Evolutionary conservation across 2,888 invertebrate species (phyloP).

Genomic region (Horisme vitalbata): DNA sequence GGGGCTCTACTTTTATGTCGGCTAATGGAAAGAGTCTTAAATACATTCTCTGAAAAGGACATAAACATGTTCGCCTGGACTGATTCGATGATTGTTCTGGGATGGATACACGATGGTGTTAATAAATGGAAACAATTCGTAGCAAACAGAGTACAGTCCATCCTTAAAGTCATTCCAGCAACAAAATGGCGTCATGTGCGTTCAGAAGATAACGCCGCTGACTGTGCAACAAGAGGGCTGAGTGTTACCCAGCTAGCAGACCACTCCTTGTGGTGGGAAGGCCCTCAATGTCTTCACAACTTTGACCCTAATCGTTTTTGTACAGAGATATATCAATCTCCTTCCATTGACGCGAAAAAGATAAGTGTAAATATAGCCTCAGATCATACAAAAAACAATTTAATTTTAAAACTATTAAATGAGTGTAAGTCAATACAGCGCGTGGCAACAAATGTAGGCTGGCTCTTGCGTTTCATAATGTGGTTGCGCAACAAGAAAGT

Average conservation of each 20-base stretch:
- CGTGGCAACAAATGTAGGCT: too few relatives aligned
- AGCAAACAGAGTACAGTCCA: constrained; percentile 10
- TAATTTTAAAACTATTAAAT: too few relatives aligned
- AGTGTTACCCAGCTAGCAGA: neutral
- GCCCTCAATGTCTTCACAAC: neutral
- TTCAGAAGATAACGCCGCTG: neutral
- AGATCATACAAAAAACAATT: too few relatives aligned
- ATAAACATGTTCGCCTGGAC: constrained; percentile 5
- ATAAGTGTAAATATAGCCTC: too few relatives aligned
- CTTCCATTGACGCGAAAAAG: too few relatives aligned
- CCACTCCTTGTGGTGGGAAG: neutral
- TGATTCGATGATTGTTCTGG: constrained; percentile 13
- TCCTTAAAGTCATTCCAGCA: constrained; percentile 3
- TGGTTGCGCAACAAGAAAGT: too few relatives aligned
- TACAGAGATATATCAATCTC: too few relatives aligned
- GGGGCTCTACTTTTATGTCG: constrained; percentile 14
- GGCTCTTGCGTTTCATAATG: too few relatives aligned
- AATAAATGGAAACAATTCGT: constrained; percentile 16
- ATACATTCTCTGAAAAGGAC: neutral
- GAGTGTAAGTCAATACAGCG: too few relatives aligned
- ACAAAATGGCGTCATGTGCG: constrained; percentile 6
- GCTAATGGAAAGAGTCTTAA: constrained; percentile 11
- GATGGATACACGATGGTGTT: constrained; percentile 10
- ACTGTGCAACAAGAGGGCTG: constrained; percentile 1
- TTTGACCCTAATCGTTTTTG: neutral